A percentile compares a stretch with the other conserved stretches of the same genome.
These are phyloP conservation scores for Nudaria mundana DNA, from an alignment of 2,888 invertebrate genomes.

Conservation along the genomic window DNA sequence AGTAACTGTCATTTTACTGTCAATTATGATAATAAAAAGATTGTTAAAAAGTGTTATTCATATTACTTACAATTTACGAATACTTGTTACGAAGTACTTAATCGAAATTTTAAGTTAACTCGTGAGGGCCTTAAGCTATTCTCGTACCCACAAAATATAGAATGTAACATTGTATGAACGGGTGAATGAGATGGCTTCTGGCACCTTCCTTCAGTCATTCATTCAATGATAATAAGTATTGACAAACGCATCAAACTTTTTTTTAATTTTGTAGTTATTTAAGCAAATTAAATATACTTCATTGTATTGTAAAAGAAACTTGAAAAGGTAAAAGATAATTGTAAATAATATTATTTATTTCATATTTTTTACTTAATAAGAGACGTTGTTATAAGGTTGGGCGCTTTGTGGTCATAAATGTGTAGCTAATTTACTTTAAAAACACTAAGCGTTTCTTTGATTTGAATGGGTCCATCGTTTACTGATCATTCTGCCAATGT, in stretches of 20 bases:
- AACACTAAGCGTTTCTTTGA: too few species aligned
- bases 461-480: too few species aligned
- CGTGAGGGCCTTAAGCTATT: slow-evolving; percentile 10
- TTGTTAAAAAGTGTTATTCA: background rate
- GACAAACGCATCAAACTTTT: slow-evolving; percentile 7
- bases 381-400: slow-evolving; percentile 25
- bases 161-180: slow-evolving; percentile 8
- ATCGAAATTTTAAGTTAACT: background rate
- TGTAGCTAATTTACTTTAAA: background rate
- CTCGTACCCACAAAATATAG: slow-evolving; percentile 16
- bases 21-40: background rate
- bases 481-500: too few species aligned
- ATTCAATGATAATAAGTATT: slow-evolving; percentile 21
- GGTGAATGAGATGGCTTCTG: slow-evolving; percentile 16
- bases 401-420: slow-evolving; percentile 2
- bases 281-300: slow-evolving; percentile 2
- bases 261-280: background rate
- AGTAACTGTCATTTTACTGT: background rate
- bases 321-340: slow-evolving; percentile 21
- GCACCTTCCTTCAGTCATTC: slow-evolving; percentile 19
- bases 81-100: background rate
- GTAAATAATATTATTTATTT: slow-evolving; percentile 58
- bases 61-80: background rate
- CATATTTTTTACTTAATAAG: slow-evolving; percentile 50
- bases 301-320: slow-evolving; percentile 13